phyloP scores from a whole-genome alignment of 1,140 invertebrate genomes.

The Zaprionus vittiger region DNA sequence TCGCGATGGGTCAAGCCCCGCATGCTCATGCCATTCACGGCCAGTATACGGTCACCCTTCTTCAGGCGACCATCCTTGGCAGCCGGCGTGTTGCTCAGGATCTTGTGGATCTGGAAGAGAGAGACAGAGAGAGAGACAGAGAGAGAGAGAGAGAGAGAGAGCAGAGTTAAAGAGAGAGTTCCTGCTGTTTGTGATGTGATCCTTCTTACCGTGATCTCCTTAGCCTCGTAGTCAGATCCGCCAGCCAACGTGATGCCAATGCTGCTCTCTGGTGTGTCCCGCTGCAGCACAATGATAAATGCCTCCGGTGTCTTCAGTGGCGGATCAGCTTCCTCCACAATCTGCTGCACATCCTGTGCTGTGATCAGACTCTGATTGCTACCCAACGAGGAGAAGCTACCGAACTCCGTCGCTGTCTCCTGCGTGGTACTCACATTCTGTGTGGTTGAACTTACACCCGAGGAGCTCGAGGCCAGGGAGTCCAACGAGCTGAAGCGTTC shows the following conservation, averaged over 20 bases:
- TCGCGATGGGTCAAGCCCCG: slow-evolving; percentile 92
- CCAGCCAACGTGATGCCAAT: slow-evolving; percentile 95
- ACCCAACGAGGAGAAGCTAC: slow-evolving; percentile 83
- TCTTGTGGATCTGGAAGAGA: slow-evolving; percentile 91
- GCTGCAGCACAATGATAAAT: slow-evolving; percentile 82
- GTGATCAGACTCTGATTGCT: slow-evolving; percentile 84
- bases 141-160: neutral
- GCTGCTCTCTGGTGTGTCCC: slow-evolving; percentile 87
- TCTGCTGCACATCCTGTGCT: slow-evolving; percentile 83
- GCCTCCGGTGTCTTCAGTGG: slow-evolving; percentile 81
- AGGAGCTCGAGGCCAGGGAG: slow-evolving; percentile 80
- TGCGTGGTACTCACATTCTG: slow-evolving; percentile 80
- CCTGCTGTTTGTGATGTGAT: slow-evolving; percentile 89
- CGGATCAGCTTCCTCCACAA: slow-evolving; percentile 83
- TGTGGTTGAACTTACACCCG: slow-evolving; percentile 80
- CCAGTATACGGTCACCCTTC: slow-evolving; percentile 93
- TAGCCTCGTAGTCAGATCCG: slow-evolving; percentile 94
- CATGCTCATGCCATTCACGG: slow-evolving; percentile 94
- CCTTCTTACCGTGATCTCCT: slow-evolving; percentile 92
- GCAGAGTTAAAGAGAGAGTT: neutral
- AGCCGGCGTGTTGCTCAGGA: slow-evolving; percentile 92
- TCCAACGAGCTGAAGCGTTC: slow-evolving; percentile 83
- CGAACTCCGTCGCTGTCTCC: slow-evolving; percentile 81
- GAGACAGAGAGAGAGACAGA: slow-evolving; percentile 11
- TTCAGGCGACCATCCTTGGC: slow-evolving; percentile 93